Conservation (phyloP, 2,888 invertebrate genomes). For the Tubulanus polymorphus region DNA sequence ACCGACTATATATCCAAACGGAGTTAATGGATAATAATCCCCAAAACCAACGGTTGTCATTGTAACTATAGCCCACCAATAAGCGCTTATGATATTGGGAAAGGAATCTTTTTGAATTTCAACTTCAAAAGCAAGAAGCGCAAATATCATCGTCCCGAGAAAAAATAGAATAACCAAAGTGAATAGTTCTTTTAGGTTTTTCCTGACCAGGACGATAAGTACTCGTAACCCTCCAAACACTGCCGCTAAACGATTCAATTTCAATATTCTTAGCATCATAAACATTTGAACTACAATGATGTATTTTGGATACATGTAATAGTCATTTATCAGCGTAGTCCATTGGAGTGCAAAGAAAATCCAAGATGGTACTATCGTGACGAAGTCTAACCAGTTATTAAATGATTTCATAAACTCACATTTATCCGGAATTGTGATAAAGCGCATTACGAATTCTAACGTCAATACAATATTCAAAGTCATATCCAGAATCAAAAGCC, state of each 20-base stretch:
- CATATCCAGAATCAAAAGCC: not conserved
- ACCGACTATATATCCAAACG: not conserved
- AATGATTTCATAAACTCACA: not conserved
- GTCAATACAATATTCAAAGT: not conserved
- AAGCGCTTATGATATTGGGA: not conserved
- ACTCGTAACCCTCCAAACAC: not conserved
- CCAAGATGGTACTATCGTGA: not conserved
- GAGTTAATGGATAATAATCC: not conserved
- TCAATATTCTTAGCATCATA: not conserved
- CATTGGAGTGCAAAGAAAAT: not conserved
- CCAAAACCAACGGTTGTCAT: constrained; percentile 1
- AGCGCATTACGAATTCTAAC: not conserved
- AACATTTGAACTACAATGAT: not conserved
- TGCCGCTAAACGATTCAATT: not conserved
- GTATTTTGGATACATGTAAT: not conserved
- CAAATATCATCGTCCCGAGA: not conserved
- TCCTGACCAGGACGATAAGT: not conserved
- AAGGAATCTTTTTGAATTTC: not conserved
- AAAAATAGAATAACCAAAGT: not conserved
- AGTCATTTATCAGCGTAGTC: too few species aligned
- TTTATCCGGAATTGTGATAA: not conserved
- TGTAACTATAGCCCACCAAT: not conserved
- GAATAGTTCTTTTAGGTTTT: not conserved
- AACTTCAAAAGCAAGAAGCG: not conserved
- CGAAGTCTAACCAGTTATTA: not conserved